These are phyloP conservation scores for Phataginus tricuspis DNA, from an alignment of 2,797 vertebrate genomes.

Conservation along the genomic window DNA sequence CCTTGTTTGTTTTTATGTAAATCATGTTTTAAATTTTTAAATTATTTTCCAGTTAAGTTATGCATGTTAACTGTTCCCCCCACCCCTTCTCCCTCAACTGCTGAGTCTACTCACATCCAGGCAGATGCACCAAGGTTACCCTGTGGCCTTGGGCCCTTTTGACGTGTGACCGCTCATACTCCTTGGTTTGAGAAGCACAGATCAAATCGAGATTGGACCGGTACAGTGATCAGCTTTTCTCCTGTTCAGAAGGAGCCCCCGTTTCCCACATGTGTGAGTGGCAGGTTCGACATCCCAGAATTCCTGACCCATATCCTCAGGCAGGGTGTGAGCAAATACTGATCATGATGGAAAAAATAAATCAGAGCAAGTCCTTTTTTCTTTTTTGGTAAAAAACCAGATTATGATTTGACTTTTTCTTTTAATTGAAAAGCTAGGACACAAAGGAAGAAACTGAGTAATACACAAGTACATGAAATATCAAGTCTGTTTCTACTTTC, in stretches of 20 bases:
- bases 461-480: background rate
- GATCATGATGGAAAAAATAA: background rate
- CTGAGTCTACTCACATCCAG: background rate
- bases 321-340: background rate
- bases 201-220: background rate
- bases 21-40: conserved; percentile 24
- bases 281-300: background rate
- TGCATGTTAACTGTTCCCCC: background rate
- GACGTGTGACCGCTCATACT: background rate
- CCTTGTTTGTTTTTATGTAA: background rate
- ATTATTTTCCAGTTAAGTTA: background rate
- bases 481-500: background rate
- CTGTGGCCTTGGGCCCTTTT: background rate
- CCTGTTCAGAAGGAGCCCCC: background rate
- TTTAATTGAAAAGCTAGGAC: background rate
- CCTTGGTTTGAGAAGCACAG: background rate
- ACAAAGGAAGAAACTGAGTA: background rate
- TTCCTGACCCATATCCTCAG: background rate
- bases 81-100: too few relatives aligned
- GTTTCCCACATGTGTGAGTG: background rate
- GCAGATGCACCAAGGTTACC: background rate
- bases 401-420: background rate
- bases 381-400: background rate
- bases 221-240: background rate
- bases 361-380: background rate